Percentiles rank a stretch among this genome's conserved stretches.
Conservation (phyloP, 2,797 vertebrate species). For the Amblyopsis hoosieri region DNA sequence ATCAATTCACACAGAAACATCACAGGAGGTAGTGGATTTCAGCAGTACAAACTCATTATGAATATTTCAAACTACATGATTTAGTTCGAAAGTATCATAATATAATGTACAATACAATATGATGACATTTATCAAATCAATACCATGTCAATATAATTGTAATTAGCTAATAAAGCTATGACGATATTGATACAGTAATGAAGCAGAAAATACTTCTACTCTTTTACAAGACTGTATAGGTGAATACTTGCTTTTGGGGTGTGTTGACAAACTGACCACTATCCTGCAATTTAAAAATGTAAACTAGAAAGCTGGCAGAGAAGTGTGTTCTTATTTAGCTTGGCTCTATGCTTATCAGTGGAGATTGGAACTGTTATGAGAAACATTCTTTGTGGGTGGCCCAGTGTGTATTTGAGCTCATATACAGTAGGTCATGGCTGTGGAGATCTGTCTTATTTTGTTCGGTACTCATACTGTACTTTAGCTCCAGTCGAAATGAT, state of each 20-base stretch:
- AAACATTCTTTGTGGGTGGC: conserved; percentile 75
- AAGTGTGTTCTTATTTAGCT: conserved; percentile 73
- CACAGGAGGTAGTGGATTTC: conserved; percentile 45
- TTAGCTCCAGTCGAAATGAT: too few relatives aligned
- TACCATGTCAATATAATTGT: too few relatives aligned
- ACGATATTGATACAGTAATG: too few relatives aligned
- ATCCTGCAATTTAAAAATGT: conserved; percentile 65
- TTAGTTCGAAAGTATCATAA: too few relatives aligned
- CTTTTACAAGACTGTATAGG: conserved; percentile 16
- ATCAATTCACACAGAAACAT: conserved; percentile 48
- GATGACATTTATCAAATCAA: too few relatives aligned
- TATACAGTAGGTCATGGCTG: conserved; percentile 27
- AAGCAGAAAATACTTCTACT: neutral
- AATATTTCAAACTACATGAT: too few relatives aligned
- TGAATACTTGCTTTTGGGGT: conserved; percentile 26
- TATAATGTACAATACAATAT: too few relatives aligned
- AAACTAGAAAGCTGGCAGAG: conserved; percentile 62
- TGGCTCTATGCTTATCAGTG: conserved; percentile 73
- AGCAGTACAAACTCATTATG: too few relatives aligned
- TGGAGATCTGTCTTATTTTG: conserved; percentile 41
- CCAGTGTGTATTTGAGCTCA: conserved; percentile 46
- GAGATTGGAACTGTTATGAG: conserved; percentile 72
- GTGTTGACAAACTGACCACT: conserved; percentile 58
- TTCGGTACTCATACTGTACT: conserved; percentile 8
- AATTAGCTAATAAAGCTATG: too few relatives aligned